Conservation (phyloP, 1,140 invertebrate genomes). For the Drosophila bifasciata region DNA sequence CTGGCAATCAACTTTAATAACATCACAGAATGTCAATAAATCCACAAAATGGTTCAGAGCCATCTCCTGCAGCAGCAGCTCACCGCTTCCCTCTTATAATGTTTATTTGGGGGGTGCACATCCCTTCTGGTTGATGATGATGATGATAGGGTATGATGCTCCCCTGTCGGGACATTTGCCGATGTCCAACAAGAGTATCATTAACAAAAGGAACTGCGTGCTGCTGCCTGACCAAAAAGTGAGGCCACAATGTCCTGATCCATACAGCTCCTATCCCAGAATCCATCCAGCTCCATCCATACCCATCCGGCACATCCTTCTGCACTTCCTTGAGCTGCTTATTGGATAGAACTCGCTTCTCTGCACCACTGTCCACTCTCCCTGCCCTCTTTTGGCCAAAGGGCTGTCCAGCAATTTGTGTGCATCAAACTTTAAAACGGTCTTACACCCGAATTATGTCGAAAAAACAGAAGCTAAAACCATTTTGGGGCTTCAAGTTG, state of each 20-base stretch:
- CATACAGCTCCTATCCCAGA: conserved; percentile 7
- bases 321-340: conserved; percentile 62
- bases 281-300: no score
- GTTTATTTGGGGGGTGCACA: conserved; percentile 27
- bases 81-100: conserved; percentile 5
- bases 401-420: conserved; percentile 64
- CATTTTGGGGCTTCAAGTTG: no score
- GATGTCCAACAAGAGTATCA: conserved; percentile 78
- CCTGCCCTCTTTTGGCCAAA: background rate
- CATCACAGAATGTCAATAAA: conserved; percentile 83
- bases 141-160: conserved; percentile 30
- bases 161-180: conserved; percentile 42
- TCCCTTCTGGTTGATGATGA: conserved; percentile 52
- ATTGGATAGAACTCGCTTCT: conserved; percentile 42
- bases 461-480: conserved; percentile 1
- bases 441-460: conserved; percentile 43
- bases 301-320: conserved; percentile 4
- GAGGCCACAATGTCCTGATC: conserved; percentile 26
- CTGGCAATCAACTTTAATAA: conserved; percentile 83
- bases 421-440: conserved; percentile 30
- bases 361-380: background rate
- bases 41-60: conserved; percentile 70
- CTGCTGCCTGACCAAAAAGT: conserved; percentile 60
- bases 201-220: conserved; percentile 80
- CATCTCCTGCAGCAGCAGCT: conserved; percentile 22